Conservation (phyloP, 2,888 invertebrate species). For the Eubasilissa splendida region DNA sequence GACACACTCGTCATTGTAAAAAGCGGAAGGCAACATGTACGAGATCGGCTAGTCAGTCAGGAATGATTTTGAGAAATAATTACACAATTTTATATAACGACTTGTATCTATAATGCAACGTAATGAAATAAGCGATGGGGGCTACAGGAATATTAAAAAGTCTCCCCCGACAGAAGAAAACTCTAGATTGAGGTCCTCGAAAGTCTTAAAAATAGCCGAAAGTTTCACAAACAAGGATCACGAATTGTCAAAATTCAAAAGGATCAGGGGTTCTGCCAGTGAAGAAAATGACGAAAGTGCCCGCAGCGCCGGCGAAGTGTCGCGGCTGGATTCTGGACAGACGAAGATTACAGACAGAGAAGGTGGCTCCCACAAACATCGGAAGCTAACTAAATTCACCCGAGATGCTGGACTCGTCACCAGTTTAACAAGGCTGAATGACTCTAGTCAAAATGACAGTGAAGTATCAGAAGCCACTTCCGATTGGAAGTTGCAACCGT, state of each 20-base stretch:
- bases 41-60: slow-evolving; percentile 45
- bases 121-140: slow-evolving; percentile 52
- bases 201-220: slow-evolving; percentile 72
- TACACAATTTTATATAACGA: slow-evolving; percentile 25
- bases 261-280: slow-evolving; percentile 61
- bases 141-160: slow-evolving; percentile 54
- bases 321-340: slow-evolving; percentile 47
- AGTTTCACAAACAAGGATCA: slow-evolving; percentile 73
- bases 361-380: slow-evolving; percentile 23
- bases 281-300: slow-evolving; percentile 63
- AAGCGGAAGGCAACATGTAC: slow-evolving; percentile 49
- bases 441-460: slow-evolving; percentile 39
- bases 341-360: slow-evolving; percentile 45
- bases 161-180: slow-evolving; percentile 49
- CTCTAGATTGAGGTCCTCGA: slow-evolving; percentile 61
- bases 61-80: slow-evolving; percentile 47
- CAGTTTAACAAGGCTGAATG: slow-evolving; percentile 41
- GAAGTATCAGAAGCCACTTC: slow-evolving; percentile 13
- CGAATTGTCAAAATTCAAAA: slow-evolving; percentile 47
- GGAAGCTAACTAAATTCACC: slow-evolving; percentile 42
- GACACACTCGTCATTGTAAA: slow-evolving; percentile 21
- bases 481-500: slow-evolving; percentile 12
- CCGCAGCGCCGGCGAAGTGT: slow-evolving; percentile 64
- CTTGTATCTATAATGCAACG: slow-evolving; percentile 51
- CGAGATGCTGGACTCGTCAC: slow-evolving; percentile 4